phyloP scores from a whole-genome alignment of 2,888 invertebrate species.

The Tetragonisca angustula region DNA sequence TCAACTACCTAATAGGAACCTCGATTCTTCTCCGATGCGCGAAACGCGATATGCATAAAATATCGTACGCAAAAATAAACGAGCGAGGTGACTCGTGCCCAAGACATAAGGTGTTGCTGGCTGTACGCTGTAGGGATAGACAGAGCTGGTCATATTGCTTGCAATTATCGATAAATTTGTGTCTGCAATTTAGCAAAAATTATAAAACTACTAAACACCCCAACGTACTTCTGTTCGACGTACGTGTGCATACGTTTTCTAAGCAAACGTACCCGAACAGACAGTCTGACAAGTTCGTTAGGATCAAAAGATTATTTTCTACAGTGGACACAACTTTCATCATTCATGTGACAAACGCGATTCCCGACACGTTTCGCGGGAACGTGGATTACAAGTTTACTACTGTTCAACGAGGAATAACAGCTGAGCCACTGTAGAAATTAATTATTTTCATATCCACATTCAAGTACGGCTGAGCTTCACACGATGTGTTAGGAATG shows the following conservation, averaged over 20 bases:
- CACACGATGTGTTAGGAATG: background rate
- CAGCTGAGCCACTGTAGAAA: slow-evolving; percentile 49
- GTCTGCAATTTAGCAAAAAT: slow-evolving; percentile 68
- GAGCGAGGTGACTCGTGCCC: slow-evolving; percentile 81
- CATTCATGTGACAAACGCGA: background rate
- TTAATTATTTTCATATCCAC: slow-evolving; percentile 38
- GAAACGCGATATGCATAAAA: slow-evolving; percentile 77
- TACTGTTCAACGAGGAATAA: background rate
- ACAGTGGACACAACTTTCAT: slow-evolving; percentile 36
- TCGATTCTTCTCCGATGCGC: slow-evolving; percentile 78
- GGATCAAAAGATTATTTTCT: slow-evolving; percentile 44
- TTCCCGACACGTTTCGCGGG: background rate
- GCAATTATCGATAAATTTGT: slow-evolving; percentile 65
- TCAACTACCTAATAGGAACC: slow-evolving; percentile 72
- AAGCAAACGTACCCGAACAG: slow-evolving; percentile 37
- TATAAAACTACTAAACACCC: slow-evolving; percentile 52
- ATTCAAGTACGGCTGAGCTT: slow-evolving; percentile 41
- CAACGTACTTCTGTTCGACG: slow-evolving; percentile 22
- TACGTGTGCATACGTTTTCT: slow-evolving; percentile 11
- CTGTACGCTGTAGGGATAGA: slow-evolving; percentile 84
- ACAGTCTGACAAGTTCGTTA: slow-evolving; percentile 27
- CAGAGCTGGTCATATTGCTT: slow-evolving; percentile 80
- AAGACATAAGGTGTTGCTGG: slow-evolving; percentile 79
- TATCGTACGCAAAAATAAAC: slow-evolving; percentile 80
- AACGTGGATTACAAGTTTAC: background rate